Evolutionary conservation across 1,140 invertebrate species (phyloP), one percentile per base, ranked within the genome.

Genomic region (Drosophila varians): DNA sequence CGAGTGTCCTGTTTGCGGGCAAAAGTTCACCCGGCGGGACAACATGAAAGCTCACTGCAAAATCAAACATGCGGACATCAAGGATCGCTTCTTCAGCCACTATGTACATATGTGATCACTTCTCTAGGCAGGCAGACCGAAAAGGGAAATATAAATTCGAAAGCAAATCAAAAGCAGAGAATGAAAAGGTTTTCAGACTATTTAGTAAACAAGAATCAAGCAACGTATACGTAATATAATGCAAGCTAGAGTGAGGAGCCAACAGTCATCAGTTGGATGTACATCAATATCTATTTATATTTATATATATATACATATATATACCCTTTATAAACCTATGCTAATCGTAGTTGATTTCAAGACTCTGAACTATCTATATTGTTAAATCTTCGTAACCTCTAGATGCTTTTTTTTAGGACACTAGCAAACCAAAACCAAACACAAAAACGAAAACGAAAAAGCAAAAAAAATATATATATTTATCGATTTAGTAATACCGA

Each of bases 11-110:
- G 92, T 94, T 58, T 95, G 94, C 90, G 93, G 93, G 16, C 93
- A 94, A 64, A 93, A 94, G 51, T 93, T 95, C 66, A 95, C 94
- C 53, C 92, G 94, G 52, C 94, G 94, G 69, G 94, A 95, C 88
- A 95, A 95, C 77, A 93, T 95, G 78, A 95, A 95, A 91, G 92
- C 93, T 36, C 95, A 95, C 90, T 93, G 95, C 64, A 93, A 93
- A 80, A 93, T 94, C 91, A 95, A 95, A 91, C 95, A 95, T 90
- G 93, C 93, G 77, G 92, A 92, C 56, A 90, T 90, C 36, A 91
- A 91, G 74, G 90, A 91, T 87, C 87, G 88, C 58, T 91, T 91
- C 74, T 91, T 91, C 72, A 91, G 90, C 68, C 90, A 91, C 74
- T 91, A 91, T 91, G 90, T 91, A 88, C 90, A 91, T 90, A 91